Conservation (phyloP, 1,140 invertebrate species). For the Orussus abietinus region DNA sequence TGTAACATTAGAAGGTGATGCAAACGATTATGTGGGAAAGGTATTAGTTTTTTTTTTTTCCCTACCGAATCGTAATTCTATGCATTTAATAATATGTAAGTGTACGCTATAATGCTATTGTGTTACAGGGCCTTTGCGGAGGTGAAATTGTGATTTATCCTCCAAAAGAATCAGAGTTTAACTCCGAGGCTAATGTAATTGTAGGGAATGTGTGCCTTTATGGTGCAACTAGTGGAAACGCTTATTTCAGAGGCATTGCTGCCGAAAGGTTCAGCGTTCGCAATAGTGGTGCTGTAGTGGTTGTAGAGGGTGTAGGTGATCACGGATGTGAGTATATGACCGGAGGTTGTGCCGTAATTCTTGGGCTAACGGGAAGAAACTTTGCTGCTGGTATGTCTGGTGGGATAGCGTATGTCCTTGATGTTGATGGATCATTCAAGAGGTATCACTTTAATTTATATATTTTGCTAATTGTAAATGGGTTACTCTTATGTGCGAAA, state of each 20-base stretch:
- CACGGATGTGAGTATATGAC: conserved; percentile 99
- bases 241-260: conserved; percentile 94
- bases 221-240: conserved; percentile 91
- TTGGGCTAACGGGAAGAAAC: conserved; percentile 93
- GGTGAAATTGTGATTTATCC: conserved; percentile 94
- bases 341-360: conserved; percentile 84
- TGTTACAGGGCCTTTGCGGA: conserved; percentile 76
- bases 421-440: conserved; percentile 80
- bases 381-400: conserved; percentile 99
- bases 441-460: conserved; percentile 36
- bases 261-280: conserved; percentile 97
- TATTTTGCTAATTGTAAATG: background rate
- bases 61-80: conserved; percentile 4
- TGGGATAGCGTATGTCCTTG: conserved; percentile 94
- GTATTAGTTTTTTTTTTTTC: conserved; percentile 19
- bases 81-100: conserved; percentile 10
- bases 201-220: conserved; percentile 98
- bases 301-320: conserved; percentile 92
- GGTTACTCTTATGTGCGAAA: background rate
- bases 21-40: conserved; percentile 96
- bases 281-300: conserved; percentile 92
- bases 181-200: conserved; percentile 93
- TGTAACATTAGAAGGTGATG: conserved; percentile 92
- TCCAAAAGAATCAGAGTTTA: conserved; percentile 76
- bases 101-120: too few species aligned